Evolutionary conservation across 2,888 invertebrate species (phyloP).

Genomic region (Caenorhabditis drosophilae): DNA sequence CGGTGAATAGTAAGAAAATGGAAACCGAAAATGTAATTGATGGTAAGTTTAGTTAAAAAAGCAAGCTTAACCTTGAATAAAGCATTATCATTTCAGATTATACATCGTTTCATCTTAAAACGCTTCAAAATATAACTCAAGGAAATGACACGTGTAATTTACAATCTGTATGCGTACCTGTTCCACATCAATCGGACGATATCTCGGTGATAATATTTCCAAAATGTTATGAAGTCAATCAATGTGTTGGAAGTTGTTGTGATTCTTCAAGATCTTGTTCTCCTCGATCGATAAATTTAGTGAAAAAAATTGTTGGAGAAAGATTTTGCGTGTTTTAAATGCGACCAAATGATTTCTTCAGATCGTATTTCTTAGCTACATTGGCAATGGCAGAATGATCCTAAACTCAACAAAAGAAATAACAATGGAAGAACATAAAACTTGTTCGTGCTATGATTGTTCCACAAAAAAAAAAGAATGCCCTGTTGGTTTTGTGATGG

Average conservation of each 20-base stretch:
- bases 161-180: conserved; percentile 45
- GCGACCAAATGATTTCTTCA: too few relatives aligned
- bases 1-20: not conserved
- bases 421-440: conserved; percentile 52
- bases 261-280: conserved; percentile 41
- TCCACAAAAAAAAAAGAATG: conserved; percentile 36
- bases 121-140: conserved; percentile 30
- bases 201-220: conserved; percentile 41
- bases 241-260: conserved; percentile 54
- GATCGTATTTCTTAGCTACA: conserved; percentile 43
- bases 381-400: conserved; percentile 49
- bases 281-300: conserved; percentile 38
- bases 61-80: not conserved
- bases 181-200: conserved; percentile 36
- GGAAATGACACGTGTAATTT: conserved; percentile 49
- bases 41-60: not conserved
- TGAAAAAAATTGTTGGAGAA: conserved; percentile 34
- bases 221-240: conserved; percentile 42
- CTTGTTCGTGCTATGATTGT: conserved; percentile 52
- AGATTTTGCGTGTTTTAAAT: too few relatives aligned
- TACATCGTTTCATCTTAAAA: conserved; percentile 13
- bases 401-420: conserved; percentile 48
- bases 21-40: conserved; percentile 18
- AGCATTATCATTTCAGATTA: conserved; percentile 5
- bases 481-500: conserved; percentile 26